phyloP scores from a whole-genome alignment of 2,797 vertebrate genomes.

The Loriculus beryllinus region DNA sequence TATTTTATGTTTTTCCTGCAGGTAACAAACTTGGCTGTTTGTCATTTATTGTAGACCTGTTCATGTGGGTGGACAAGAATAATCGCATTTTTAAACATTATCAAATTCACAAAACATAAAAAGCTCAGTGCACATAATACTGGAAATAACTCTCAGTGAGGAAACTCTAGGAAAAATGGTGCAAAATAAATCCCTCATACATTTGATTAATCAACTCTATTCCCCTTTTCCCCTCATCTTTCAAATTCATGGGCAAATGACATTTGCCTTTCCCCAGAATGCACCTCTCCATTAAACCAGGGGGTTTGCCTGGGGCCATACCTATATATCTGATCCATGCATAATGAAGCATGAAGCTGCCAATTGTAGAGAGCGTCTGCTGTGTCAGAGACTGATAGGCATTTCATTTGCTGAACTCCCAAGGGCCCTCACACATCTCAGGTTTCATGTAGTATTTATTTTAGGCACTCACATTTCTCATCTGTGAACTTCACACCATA shows the following conservation, averaged over 20 bases:
- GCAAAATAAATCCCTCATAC: not conserved
- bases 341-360: conserved; percentile 89
- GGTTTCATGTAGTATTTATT: conserved; percentile 78
- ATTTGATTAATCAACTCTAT: conserved; percentile 38
- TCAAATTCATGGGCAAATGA: conserved; percentile 56
- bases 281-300: conserved; percentile 66
- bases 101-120: not conserved
- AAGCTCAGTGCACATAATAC: not conserved
- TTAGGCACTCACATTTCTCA: conserved; percentile 72
- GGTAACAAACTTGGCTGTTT: not conserved
- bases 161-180: not conserved
- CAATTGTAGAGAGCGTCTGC: conserved; percentile 85
- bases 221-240: conserved; percentile 34
- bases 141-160: not conserved
- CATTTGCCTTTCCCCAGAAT: conserved; percentile 57
- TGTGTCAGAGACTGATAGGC: conserved; percentile 87
- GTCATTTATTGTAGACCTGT: not conserved
- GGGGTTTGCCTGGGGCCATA: conserved; percentile 78
- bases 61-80: not conserved
- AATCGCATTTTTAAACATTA: not conserved
- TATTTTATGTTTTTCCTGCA: not conserved
- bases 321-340: conserved; percentile 84
- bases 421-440: conserved; percentile 79
- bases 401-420: conserved; percentile 84
- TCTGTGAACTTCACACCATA: conserved; percentile 80